Base-by-base conservation (phyloP, 37 sponge, comb jelly and placozoan genomes). In the Chondrilla cf. caribensis region DNA sequence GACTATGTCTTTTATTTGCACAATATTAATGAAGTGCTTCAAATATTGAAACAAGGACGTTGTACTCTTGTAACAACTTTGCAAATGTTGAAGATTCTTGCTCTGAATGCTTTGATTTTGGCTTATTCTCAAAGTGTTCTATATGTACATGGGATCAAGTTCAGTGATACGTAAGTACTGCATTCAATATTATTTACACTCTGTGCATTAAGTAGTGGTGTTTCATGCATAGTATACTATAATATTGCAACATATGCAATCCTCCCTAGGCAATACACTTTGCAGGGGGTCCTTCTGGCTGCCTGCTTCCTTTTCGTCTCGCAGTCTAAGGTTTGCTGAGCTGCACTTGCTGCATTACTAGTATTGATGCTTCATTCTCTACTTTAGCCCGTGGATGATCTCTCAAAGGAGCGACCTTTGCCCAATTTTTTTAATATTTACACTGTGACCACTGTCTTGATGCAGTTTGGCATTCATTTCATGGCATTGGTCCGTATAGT, bases 71-170 rank as follows among this genome's bases (percentile, higher is more conserved):
- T 98, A 4, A 98, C 99, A 21, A 98, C 97, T 1, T 86, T 96
- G 25, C 99, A 98, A 79, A 98, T 98, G 99, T 98, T 96, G 80
- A 98, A 98, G 95, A 98, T 98, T 65, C 81, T 98, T 38, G 99
- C 99, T 33, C 87, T 98, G 28, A 98, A 96, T 85, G 99, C 99
- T 26, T 90, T 98, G 6, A 89, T 98, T 41, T 67, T 94, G 43
- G 99, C 99, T 2, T 98, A 98, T 83, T 92, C 95, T 8, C 99
- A 98, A 78, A 95, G 96, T 85, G 99, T 94, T 22, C 90, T 98
- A 28, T 98, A 93, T 58, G 60, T 96, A 2, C 96, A 98, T 72
- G 99, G 99, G 39, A 89, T 98, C 79, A 98, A 98, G 80, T 98
- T 98, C 79, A 90, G 91, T 80, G 99, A 98, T 81, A 80, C 84